phyloP scores from a whole-genome alignment of 2,888 invertebrate genomes.

The Hedya salicella region DNA sequence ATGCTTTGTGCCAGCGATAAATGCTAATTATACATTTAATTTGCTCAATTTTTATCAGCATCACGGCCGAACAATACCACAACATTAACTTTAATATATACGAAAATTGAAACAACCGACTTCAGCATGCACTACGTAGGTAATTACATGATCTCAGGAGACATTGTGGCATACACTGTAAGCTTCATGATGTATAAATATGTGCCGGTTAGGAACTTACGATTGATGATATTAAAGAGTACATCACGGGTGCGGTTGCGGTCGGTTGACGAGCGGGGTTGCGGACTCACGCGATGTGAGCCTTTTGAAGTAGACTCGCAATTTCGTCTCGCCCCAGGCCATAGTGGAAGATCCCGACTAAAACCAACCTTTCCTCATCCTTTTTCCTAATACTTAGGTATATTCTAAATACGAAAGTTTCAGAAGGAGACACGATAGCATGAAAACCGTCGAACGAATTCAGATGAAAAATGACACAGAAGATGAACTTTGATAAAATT shows the following conservation, averaged over 20 bases:
- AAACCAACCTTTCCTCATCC: too few relatives aligned
- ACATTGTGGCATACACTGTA: conserved; percentile 21
- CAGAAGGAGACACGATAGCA: too few relatives aligned
- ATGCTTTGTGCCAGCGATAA: neutral
- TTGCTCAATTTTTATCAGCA: neutral
- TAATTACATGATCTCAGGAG: conserved; percentile 31
- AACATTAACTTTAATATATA: neutral
- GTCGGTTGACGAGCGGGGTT: conserved; percentile 58
- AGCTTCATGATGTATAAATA: conserved; percentile 32
- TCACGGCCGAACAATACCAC: neutral
- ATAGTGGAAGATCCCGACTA: conserved; percentile 70
- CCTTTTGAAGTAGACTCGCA: conserved; percentile 52
- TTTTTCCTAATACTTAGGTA: too few relatives aligned
- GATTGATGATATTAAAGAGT: conserved; percentile 80
- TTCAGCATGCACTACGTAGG: conserved; percentile 22
- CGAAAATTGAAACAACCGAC: neutral
- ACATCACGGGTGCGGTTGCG: conserved; percentile 67
- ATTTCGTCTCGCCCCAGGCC: conserved; percentile 75
- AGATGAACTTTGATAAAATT: too few relatives aligned
- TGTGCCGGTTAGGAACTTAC: conserved; percentile 63
- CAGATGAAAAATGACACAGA: too few relatives aligned
- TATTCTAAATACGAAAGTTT: too few relatives aligned
- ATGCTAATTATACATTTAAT: neutral
- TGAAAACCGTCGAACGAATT: too few relatives aligned
- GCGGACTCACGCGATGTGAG: conserved; percentile 66